Percentiles rank a stretch among this genome's conserved stretches.
Conservation (phyloP, 2,888 invertebrate species). For the Gymnoscelis rufifasciata region DNA sequence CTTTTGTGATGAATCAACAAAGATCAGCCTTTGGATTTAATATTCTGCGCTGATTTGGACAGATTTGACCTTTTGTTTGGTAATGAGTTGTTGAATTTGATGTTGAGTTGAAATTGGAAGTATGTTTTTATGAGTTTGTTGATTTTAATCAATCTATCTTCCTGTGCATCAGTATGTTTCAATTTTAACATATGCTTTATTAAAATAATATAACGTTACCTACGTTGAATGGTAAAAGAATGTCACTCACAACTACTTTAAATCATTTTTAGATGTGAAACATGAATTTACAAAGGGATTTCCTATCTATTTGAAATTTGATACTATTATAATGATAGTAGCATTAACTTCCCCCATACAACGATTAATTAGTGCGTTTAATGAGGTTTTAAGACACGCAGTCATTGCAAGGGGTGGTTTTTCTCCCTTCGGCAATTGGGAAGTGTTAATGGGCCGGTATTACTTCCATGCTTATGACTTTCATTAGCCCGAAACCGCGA, state of each 20-base stretch:
- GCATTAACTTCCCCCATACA: slow-evolving; percentile 17
- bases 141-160: no score
- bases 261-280: no score
- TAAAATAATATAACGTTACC: no score
- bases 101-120: not conserved
- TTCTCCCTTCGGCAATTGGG: slow-evolving; percentile 63
- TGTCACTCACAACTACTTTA: no score
- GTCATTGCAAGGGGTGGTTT: slow-evolving; percentile 49
- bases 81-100: slow-evolving; percentile 4
- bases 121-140: not conserved
- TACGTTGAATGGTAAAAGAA: no score
- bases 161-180: no score
- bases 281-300: not conserved
- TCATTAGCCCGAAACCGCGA: slow-evolving; percentile 69
- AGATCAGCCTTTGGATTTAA: slow-evolving; percentile 14
- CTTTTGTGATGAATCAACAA: slow-evolving; percentile 28
- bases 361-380: slow-evolving; percentile 62
- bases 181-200: no score
- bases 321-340: no score
- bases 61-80: slow-evolving; percentile 7
- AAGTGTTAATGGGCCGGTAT: slow-evolving; percentile 67
- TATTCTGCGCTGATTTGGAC: slow-evolving; percentile 8
- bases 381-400: slow-evolving; percentile 52
- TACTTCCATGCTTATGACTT: slow-evolving; percentile 72
- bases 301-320: no score